Base-by-base conservation (phyloP, 2,113 vertebrate genomes). In the Salminus brasiliensis region DNA sequence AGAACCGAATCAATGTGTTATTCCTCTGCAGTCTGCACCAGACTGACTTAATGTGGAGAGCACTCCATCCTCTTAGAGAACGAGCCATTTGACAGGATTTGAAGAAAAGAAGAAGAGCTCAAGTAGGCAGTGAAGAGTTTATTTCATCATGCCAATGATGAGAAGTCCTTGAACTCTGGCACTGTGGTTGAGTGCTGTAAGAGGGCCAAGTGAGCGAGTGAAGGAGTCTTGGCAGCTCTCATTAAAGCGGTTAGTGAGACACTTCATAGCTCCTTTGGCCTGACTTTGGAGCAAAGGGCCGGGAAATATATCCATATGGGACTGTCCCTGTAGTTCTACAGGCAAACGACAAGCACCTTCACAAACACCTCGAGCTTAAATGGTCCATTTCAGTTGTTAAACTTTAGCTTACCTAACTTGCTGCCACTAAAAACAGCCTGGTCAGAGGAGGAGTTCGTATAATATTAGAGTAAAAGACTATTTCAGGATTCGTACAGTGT, bases 1-100 rank as follows among this genome's bases (percentile, higher is more conserved):
- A 84, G 82, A 83, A 86, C 88, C 80, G 84, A 88, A 91, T 90
- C 85, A 85, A 84, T 88, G 86, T 88, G 82, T 85, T 85, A 1
- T 86, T 81, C 78, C 83, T 78, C 73, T 63, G 12, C 76, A 63
- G 30, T 27, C 49, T 21, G 76, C 71, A 36, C 25, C n/a, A 32
- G 71, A 72, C 72, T 66, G 69, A 82, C 76, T 73, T 65, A 81
- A 47, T 32, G 27, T 34, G 2, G 32, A 77, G 63, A 78, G 68
- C 30, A 66, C 60, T 72, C 80, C 70, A 72, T 62, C 16, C 74
- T 67, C 78, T 77, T 72, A 67, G 45, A 73, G 62, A 70, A 60
- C 29, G 25, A 78, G 66, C 71, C 65, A 49, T 84, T 72, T 75
- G 59, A 72, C 71, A 41, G 71, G 75, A 78, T 81, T 79, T 81